Evolutionary conservation across 92 coral and sea anemone genomes (phyloP).

Genomic region (Phenganax subtilis): DNA sequence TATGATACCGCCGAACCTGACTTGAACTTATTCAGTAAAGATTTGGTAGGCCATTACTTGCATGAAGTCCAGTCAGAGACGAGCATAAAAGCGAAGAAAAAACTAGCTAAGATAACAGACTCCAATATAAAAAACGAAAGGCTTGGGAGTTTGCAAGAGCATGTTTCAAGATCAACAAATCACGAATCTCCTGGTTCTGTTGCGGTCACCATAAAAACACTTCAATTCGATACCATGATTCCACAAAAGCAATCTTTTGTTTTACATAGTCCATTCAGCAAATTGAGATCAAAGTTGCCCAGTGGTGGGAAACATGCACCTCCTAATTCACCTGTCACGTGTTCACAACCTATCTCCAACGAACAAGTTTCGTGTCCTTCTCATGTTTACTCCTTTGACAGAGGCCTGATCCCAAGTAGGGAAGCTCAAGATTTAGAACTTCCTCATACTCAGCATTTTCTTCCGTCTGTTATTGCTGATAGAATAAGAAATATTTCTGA

Average conservation of each 20-base stretch:
- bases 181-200: not conserved
- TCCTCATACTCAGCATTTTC: not conserved
- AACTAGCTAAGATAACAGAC: not conserved
- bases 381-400: constrained; percentile 26
- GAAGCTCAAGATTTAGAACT: constrained; percentile 26
- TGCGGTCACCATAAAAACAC: not conserved
- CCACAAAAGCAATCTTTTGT: not conserved
- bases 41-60: constrained; percentile 12
- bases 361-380: constrained; percentile 23
- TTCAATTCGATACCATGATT: not conserved
- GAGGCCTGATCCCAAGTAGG: constrained; percentile 28
- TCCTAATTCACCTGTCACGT: not conserved
- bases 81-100: not conserved
- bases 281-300: not conserved
- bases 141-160: not conserved
- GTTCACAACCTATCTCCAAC: not conserved
- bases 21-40: not conserved
- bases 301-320: not conserved
- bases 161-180: not conserved
- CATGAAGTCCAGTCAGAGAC: constrained; percentile 16
- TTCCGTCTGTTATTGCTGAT: constrained; percentile 39
- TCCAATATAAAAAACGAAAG: not conserved
- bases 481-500: constrained; percentile 1
- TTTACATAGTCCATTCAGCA: not conserved
- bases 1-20: not conserved